Evolutionary conservation across 92 coral and sea anemone species (phyloP).

Genomic region (Epizoanthus stellaris): DNA sequence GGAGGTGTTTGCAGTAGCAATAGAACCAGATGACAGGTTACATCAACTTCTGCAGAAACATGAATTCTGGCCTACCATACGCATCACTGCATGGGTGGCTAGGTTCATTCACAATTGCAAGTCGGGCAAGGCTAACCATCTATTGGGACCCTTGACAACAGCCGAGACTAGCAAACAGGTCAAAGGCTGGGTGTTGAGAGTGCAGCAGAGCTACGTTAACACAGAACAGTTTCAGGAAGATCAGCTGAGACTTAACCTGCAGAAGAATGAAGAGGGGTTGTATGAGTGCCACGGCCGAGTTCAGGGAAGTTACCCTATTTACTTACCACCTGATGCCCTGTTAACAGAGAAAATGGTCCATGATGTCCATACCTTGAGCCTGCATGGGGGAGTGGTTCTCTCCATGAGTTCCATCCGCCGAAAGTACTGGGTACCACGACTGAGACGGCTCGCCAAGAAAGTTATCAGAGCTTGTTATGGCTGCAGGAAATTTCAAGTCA

Average conservation of each 20-base stretch:
- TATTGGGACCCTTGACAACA: constrained; percentile 59
- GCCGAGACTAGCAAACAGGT: constrained; percentile 54
- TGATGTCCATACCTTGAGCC: constrained; percentile 38
- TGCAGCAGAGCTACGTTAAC: constrained; percentile 25
- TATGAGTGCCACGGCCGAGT: constrained; percentile 54
- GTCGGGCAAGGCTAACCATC: constrained; percentile 16
- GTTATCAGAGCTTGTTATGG: constrained; percentile 47
- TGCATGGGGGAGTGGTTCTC: constrained; percentile 63
- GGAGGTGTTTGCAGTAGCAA: constrained; percentile 47
- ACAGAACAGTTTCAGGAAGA: constrained; percentile 53
- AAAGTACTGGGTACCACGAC: constrained; percentile 60
- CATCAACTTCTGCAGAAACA: constrained; percentile 33
- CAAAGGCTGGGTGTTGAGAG: constrained; percentile 50
- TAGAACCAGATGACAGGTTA: constrained; percentile 42
- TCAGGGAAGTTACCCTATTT: constrained; percentile 64
- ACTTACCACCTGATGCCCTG: constrained; percentile 43
- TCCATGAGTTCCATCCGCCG: constrained; percentile 45
- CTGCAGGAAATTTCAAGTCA: constrained; percentile 46
- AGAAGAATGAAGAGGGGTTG: constrained; percentile 48
- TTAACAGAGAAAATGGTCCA: constrained; percentile 44
- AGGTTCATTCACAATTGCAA: constrained; percentile 48
- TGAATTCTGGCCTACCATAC: constrained; percentile 50
- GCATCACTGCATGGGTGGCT: constrained; percentile 57
- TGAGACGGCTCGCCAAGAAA: constrained; percentile 50
- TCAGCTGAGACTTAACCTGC: constrained; percentile 46